phyloP scores from a whole-genome alignment of 2,888 invertebrate genomes.

The Nudaria mundana region DNA sequence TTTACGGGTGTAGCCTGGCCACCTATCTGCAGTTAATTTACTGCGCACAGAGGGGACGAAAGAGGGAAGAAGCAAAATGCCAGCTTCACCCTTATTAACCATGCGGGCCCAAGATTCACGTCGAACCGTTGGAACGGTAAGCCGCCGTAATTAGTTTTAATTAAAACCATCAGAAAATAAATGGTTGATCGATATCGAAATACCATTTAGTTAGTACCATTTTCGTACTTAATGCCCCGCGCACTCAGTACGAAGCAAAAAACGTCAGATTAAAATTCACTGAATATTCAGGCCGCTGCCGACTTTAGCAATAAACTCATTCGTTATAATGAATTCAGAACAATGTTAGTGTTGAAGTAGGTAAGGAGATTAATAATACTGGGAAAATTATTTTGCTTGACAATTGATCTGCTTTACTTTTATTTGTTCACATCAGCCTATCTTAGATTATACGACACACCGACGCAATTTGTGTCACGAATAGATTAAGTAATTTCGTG shows the following conservation, averaged over 20 bases:
- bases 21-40: conserved; percentile 79
- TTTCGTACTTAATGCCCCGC: conserved; percentile 24
- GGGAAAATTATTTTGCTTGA: conserved; percentile 1
- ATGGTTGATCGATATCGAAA: conserved; percentile 42
- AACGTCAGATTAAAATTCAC: conserved; percentile 16
- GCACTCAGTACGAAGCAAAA: conserved; percentile 10
- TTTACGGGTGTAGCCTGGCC: conserved; percentile 52
- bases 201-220: conserved; percentile 32
- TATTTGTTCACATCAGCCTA: background rate
- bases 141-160: conserved; percentile 72
- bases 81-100: conserved; percentile 59
- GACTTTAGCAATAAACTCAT: conserved; percentile 21
- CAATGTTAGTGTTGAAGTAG: conserved; percentile 5
- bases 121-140: conserved; percentile 58
- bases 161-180: conserved; percentile 63
- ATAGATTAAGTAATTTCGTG: no score
- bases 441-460: no score
- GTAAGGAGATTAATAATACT: conserved; percentile 7
- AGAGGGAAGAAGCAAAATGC: conserved; percentile 62
- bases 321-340: conserved; percentile 12
- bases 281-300: conserved; percentile 22
- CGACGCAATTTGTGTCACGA: no score
- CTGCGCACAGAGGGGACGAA: conserved; percentile 60
- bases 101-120: conserved; percentile 53
- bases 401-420: background rate